These are phyloP conservation scores for Lipotes vexillifer DNA, from an alignment of 2,113 vertebrate genomes.

Conservation along the genomic window DNA sequence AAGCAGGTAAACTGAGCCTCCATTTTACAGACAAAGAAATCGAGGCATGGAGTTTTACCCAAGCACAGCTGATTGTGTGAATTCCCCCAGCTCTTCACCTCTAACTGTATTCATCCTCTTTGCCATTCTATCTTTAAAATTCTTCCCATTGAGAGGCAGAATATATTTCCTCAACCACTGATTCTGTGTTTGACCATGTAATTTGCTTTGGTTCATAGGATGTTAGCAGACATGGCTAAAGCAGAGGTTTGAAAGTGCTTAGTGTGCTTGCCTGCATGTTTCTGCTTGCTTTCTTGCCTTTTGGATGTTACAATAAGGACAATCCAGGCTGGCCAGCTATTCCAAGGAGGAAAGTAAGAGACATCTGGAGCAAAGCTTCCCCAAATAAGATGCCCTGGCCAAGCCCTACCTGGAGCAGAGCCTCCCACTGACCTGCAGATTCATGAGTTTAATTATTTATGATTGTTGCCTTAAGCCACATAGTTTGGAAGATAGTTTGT, in stretches of 20 bases:
- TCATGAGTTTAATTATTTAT: neutral
- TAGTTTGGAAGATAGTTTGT: neutral
- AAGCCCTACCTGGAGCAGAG: neutral
- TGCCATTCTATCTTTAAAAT: neutral
- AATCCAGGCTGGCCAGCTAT: neutral
- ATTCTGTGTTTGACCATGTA: neutral
- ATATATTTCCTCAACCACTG: neutral
- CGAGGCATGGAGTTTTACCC: neutral
- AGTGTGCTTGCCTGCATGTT: rapidly evolving
- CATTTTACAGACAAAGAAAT: neutral
- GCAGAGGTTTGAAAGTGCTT: neutral
- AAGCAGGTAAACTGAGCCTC: neutral
- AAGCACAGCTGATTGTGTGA: neutral
- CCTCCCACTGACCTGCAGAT: neutral
- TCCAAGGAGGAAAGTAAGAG: neutral
- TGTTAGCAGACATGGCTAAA: neutral
- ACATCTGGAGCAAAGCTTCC: neutral
- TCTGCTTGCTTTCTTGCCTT: neutral
- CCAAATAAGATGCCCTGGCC: neutral
- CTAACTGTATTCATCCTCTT: neutral
- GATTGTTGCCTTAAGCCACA: neutral
- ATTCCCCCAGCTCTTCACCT: neutral
- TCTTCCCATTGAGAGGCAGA: neutral
- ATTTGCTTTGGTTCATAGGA: neutral
- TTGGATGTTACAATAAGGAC: neutral